Evolutionary conservation across 2,888 invertebrate species (phyloP).

Genomic region (Scaptodrosophila latifasciaeformis): DNA sequence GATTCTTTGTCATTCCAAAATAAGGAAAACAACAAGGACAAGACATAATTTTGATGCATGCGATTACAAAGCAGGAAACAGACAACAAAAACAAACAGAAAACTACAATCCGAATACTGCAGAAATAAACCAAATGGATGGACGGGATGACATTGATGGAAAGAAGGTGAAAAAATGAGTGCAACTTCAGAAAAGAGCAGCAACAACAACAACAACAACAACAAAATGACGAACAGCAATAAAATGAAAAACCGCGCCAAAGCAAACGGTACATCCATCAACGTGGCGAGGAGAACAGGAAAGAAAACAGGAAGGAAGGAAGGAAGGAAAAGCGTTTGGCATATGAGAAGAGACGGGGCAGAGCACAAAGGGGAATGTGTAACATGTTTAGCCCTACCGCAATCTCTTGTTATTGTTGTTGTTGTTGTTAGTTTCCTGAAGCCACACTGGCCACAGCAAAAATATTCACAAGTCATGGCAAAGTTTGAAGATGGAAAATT

Average conservation of each 20-base stretch:
- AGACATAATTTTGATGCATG: conserved; percentile 67
- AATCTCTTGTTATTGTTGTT: conserved; percentile 21
- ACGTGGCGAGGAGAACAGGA: conserved; percentile 29
- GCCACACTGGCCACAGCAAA: conserved; percentile 55
- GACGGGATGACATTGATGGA: background rate
- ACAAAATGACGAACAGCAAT: conserved; percentile 37
- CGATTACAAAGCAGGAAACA: conserved; percentile 40
- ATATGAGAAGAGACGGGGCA: background rate
- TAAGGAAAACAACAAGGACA: no score
- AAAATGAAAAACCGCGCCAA: conserved; percentile 62
- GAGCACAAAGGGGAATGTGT: background rate
- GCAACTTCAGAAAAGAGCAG: background rate
- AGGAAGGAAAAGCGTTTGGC: background rate
- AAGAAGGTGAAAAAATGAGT: background rate
- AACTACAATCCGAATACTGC: conserved; percentile 18
- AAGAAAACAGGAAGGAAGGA: conserved; percentile 16
- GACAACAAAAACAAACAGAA: conserved; percentile 8
- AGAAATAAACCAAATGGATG: background rate
- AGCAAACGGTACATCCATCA: conserved; percentile 65
- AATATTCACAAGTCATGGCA: conserved; percentile 56
- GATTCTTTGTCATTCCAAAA: conserved; percentile 46
- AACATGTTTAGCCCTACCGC: conserved; percentile 25
- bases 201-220: conserved; percentile 24
- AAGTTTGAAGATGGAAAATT: background rate
- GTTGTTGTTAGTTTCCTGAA: conserved; percentile 18